Base-by-base conservation (phyloP, 64 coral and sea anemone species). In the Stichodactyla helianthus region DNA sequence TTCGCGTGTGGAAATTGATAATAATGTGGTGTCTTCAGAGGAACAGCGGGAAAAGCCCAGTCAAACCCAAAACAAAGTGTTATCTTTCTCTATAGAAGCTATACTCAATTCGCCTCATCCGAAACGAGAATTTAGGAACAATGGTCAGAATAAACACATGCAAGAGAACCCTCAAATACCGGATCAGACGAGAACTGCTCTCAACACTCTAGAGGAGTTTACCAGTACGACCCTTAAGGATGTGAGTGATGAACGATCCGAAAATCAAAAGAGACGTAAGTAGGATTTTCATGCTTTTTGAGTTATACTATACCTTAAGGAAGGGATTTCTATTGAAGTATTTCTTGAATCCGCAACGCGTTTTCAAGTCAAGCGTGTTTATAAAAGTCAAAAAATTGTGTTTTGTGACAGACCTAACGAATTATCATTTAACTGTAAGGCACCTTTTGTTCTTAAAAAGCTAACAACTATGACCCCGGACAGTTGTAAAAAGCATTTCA, bases 41-140 rank as follows among this genome's bases (percentile, higher is more conserved):
- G 77, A 91, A 82, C 64, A 60, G 55, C 59, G 88, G 54, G 82
- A 81, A 58, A 82, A 63, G 6, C 15, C 44, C 77, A 50, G 58
- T 63, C 26, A 22, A 84, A 62, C 54, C 14, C 83, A 60, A 84
- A 87, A 86, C 81, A 97, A 93, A 90, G 82, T 93, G 50, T 65
- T 90, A 57, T 87, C 94, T 71, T 97, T 97, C 65, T 97, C 94
- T 7, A 97, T 97, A 55, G 94, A 97, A 77, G 94, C 94, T 22
- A 97, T 97, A 17, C 55, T 97, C 19, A 92, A 77, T 16, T 87
- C 94, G 1, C 94, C 94, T 25, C 94, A 97, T 97, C 94, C 94
- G 20, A 97, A 93, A 68, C 92, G 85, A 62, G 76, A 80, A 31
- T 79, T 51, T 10, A 82, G 77, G 77, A 79, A 59, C 53, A 74